Conservation (phyloP, 2,113 vertebrate species). For the Tenrec ecaudatus region DNA sequence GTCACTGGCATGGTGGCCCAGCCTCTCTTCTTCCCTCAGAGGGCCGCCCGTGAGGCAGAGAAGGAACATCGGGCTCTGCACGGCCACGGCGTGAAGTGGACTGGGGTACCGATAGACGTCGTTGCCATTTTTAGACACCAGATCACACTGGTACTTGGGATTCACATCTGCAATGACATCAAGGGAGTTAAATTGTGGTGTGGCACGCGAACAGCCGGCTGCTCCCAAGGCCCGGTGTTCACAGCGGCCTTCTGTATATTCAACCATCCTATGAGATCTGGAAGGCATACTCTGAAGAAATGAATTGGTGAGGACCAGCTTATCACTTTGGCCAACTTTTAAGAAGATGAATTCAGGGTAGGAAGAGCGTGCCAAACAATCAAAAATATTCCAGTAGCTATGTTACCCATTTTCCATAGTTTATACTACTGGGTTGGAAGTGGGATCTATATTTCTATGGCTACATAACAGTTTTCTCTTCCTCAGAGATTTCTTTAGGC, state of each 20-base stretch:
- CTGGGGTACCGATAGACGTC: conserved; percentile 95
- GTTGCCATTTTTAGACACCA: conserved; percentile 92
- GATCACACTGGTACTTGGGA: conserved; percentile 93
- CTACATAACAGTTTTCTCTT: background rate
- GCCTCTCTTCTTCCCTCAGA: conserved; percentile 87
- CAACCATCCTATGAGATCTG: conserved; percentile 92
- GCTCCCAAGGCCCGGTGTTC: conserved; percentile 87
- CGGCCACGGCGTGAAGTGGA: conserved; percentile 93
- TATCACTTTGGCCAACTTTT: conserved; percentile 38
- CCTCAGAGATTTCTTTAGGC: background rate
- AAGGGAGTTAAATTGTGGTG: conserved; percentile 88
- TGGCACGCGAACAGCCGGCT: conserved; percentile 87
- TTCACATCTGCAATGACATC: conserved; percentile 90
- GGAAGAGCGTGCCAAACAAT: background rate
- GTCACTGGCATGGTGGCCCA: conserved; percentile 77
- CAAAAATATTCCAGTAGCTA: background rate
- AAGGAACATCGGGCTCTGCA: conserved; percentile 93
- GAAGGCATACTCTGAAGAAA: conserved; percentile 71
- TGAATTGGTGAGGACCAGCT: background rate
- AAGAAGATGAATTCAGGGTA: conserved; percentile 17
- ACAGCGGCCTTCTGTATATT: conserved; percentile 88
- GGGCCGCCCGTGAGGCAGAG: conserved; percentile 86
- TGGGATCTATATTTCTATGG: background rate
- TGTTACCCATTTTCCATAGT: background rate
- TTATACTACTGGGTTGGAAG: background rate